Evolutionary conservation across 2,113 vertebrate species (phyloP).

Genomic region (Ivindomyrus marchei): DNA sequence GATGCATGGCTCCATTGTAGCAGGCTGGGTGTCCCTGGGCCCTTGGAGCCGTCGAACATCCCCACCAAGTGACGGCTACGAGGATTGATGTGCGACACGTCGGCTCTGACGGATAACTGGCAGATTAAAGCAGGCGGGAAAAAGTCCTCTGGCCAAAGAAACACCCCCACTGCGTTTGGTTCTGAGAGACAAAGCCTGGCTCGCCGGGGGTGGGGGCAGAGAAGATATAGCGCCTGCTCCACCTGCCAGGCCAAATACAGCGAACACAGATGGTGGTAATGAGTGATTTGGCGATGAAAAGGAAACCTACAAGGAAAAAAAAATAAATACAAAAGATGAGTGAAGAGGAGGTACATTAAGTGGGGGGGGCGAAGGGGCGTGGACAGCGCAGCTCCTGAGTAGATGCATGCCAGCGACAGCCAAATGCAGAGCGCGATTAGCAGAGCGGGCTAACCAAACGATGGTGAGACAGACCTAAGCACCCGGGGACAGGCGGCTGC

Average conservation of each 20-base stretch:
- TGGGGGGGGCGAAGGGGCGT: too few relatives aligned
- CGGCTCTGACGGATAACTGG: background rate
- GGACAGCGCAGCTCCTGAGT: background rate
- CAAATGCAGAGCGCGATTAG: background rate
- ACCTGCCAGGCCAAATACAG: background rate
- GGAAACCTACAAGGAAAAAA: background rate
- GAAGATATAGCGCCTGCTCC: background rate
- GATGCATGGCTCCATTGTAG: background rate
- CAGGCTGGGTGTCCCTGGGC: background rate
- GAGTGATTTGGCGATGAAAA: background rate
- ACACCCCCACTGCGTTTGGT: background rate
- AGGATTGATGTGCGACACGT: background rate
- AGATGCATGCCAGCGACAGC: background rate
- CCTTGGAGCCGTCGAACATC: background rate
- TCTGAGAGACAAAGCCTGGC: background rate
- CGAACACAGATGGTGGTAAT: background rate
- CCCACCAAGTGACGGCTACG: background rate
- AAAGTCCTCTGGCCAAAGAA: background rate
- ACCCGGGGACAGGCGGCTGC: background rate
- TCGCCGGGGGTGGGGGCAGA: background rate
- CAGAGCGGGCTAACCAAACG: background rate
- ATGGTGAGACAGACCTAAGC: background rate
- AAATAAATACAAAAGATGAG: background rate
- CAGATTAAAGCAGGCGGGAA: background rate
- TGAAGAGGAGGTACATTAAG: background rate